Evolutionary conservation across 2,113 vertebrate genomes (phyloP), one percentile per base, ranked within the genome.

Genomic region (Tenrec ecaudatus): DNA sequence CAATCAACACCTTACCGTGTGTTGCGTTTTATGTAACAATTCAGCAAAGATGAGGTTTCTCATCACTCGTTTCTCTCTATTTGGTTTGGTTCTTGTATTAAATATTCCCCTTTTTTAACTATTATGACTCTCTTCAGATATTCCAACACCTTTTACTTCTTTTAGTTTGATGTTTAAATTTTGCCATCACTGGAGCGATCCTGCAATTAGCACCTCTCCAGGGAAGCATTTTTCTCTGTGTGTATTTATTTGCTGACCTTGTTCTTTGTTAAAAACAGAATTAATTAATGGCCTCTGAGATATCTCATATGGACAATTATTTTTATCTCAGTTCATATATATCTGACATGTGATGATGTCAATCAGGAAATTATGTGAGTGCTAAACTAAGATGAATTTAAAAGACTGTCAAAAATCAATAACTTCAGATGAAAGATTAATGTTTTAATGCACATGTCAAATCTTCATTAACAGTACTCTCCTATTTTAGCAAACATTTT

Each of bases 121-220:
- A 60, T 25, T 57, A 9, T 40, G 90, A 92, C 80, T 95, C 14
- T 73, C 0, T 2, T 66, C 9, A 93, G 78, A 78, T 95, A 86
- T 89, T 53, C 40, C 43, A 6, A 66, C 80, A 89, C 22, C 3
- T 81, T 84, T 79, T 82, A 25, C 29, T 79, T 92, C 73, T 84
- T 78, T 92, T 90, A 91, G 92, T 87, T 89, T 96, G 66, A 79
- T 97, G 80, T 94, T 97, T 88, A 93, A 88, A 95, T 92, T 57
- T 96, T 96, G 78, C 77, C 83, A 90, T 82, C 78, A 75, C 83
- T 93, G 89, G 64, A 96, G 85, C 19, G 78, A 77, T 94, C 95
- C 85, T 66, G 96, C 97, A 98, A 97, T 97, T 97, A 97, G 86
- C 96, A 98, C 97, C 93, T 97, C 89, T 96, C 68, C 66, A 62